Evolutionary conservation across 2,113 vertebrate species (phyloP), one percentile per base, ranked within the genome.

Genomic region (Monopterus albus): DNA sequence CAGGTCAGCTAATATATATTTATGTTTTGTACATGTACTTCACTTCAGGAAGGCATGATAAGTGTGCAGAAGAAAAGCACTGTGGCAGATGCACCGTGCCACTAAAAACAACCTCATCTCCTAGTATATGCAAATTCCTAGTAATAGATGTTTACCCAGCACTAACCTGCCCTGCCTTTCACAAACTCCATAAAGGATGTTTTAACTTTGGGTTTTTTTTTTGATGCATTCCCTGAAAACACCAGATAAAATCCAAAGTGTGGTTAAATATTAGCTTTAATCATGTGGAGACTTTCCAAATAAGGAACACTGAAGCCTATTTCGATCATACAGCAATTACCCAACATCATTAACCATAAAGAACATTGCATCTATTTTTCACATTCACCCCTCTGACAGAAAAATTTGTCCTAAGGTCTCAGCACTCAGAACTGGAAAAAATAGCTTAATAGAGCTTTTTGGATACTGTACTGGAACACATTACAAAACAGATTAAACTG

Each of bases 241-340:
- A 57, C 26, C 14, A 45, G 29, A 70, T 49, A 14, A 1, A 18
- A 59, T 11, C 12, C 10, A 60, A 43, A 61, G 6, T 45, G 18
- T 51, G 59, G 38, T 78, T 63, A 72, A 65, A 62, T 4, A 55
- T 77, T 36, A 60, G 12, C 45, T 88, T 81, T 81, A 81, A 75
- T 76, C 9, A 21, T 23, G 39, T 5, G 47, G 25, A 15, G 45
- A n/a, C n/a, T n/a, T 38, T 40, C 51, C 15, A 65, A 43, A 59
- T 50, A 20, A 14, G 10, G 50, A 51, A 53, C 0, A 43, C 1
- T 18, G 20, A 28, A 28, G 4, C 8, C 31, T 35, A 18, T 35
- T 66, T 64, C 14, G 25, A 58, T 59, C 3, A 55, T 64, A 81
- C 65, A 79, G 72, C 33, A 53, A 69, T 72, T 46, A 49, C 46